Base-by-base conservation (phyloP, 2,113 vertebrate species). In the Thamnophis sirtalis region DNA sequence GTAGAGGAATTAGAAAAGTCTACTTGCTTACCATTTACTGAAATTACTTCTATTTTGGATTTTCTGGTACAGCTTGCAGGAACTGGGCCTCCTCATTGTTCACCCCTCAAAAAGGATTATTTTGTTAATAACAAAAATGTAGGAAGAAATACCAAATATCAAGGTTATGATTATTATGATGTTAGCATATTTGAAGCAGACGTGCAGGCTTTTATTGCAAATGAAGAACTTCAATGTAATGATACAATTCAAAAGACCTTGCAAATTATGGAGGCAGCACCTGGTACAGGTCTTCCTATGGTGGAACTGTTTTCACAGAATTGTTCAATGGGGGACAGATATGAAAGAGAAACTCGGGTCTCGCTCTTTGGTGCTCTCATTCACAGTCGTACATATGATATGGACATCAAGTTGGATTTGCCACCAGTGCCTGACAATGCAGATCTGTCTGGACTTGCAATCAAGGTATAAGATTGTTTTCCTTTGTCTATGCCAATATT, bases 341-440 rank as follows among this genome's bases (percentile, higher is more conserved):
- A 99, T 96, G 98, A 99, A 92, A 98, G 97, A 9, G 99, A 99
- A 86, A 99, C 99, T 0, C 97, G 98, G 0, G 93, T 98, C 94
- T 98, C 98, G 0, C 98, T 99, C 68, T 99, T 99, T 1, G 99
- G 99, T 89, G 99, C 99, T 4, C 98, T 99, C 4, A 98, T 99
- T 53, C 98, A 99, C 93, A 98, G 98, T 91, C 98, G 98, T 6
- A 98, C 99, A 0, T 97, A 97, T 9, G 99, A 99, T 89, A 97
- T 99, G 96, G 99, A 99, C 80, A 98, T 99, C 93, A 98, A 97
- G 89, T 86, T 99, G 96, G 99, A 99, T 95, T 92, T 99, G 5
- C 99, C 99, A 0, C 98, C 99, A 0, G 96, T 99, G 88, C 99
- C 99, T 28, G 98, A 98, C 95, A 98, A 97, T 56, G 98, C 98